Conservation (phyloP, 2,888 invertebrate genomes). For the Sminthurides aquaticus region DNA sequence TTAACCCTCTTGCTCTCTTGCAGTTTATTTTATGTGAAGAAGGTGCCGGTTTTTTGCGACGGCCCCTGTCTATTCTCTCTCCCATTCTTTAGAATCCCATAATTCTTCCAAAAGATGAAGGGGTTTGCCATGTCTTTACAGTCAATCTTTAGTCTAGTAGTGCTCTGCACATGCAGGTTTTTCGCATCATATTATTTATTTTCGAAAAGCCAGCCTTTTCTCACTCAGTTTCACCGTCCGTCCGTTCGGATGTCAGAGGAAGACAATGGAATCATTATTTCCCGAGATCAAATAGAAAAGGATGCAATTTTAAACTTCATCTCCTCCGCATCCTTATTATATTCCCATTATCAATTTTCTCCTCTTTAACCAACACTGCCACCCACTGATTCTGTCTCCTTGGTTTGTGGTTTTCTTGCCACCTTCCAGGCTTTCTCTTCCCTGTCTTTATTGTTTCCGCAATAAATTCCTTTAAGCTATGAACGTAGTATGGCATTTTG, state of each 20-base stretch:
- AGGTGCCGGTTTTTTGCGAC: neutral
- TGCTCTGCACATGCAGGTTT: neutral
- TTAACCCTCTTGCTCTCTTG: neutral
- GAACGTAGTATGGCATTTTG: too few species aligned
- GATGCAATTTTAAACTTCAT: neutral
- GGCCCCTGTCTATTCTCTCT: neutral
- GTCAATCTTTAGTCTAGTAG: neutral
- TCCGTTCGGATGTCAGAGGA: neutral
- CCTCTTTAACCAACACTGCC: too few species aligned
- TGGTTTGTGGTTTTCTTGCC: too few species aligned
- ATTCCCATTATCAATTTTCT: neutral
- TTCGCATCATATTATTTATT: neutral
- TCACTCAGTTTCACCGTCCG: neutral
- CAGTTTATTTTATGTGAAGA: neutral
- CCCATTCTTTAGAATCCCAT: neutral
- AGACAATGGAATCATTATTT: neutral
- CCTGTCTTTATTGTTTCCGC: too few species aligned
- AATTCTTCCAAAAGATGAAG: neutral
- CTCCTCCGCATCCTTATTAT: neutral
- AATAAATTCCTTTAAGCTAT: too few species aligned
- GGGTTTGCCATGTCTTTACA: neutral
- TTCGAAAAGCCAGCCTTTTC: neutral
- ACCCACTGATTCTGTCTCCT: too few species aligned
- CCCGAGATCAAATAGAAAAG: neutral
- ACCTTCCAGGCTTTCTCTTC: too few species aligned